phyloP scores from a whole-genome alignment of 2,888 invertebrate species.

The Epirrita christyi region DNA sequence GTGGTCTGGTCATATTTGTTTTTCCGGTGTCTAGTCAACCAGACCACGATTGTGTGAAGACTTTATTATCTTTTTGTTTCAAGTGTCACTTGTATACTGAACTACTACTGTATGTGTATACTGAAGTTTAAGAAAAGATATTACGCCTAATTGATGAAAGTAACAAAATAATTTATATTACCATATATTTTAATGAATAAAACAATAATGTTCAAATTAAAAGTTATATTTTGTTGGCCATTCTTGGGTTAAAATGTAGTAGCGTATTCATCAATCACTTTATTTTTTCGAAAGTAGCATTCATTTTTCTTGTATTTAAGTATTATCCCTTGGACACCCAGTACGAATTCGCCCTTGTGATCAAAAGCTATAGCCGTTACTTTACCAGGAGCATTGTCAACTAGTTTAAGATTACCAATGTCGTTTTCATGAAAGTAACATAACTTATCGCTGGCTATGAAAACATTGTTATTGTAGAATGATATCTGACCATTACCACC shows the following conservation, averaged over 20 bases:
- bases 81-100: too few species aligned
- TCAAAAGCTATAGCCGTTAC: conserved; percentile 71
- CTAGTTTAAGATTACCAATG: conserved; percentile 54
- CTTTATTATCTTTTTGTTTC: too few species aligned
- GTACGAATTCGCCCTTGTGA: conserved; percentile 59
- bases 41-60: too few species aligned
- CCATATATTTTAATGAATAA: conserved; percentile 48
- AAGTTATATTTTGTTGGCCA: not conserved
- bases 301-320: conserved; percentile 62
- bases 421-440: conserved; percentile 67
- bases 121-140: too few species aligned
- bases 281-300: conserved; percentile 50
- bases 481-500: conserved; percentile 69
- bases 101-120: too few species aligned
- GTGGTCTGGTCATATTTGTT: too few species aligned
- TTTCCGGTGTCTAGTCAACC: too few species aligned
- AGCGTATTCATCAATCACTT: conserved; percentile 30
- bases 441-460: conserved; percentile 63
- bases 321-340: conserved; percentile 63
- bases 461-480: conserved; percentile 60
- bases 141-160: too few species aligned
- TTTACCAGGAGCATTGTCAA: conserved; percentile 58
- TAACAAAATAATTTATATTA: too few species aligned
- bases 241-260: conserved; percentile 5
- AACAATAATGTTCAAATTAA: conserved; percentile 15